Base-by-base conservation (phyloP, 2,113 vertebrate genomes). In the Chaenocephalus aceratus region DNA sequence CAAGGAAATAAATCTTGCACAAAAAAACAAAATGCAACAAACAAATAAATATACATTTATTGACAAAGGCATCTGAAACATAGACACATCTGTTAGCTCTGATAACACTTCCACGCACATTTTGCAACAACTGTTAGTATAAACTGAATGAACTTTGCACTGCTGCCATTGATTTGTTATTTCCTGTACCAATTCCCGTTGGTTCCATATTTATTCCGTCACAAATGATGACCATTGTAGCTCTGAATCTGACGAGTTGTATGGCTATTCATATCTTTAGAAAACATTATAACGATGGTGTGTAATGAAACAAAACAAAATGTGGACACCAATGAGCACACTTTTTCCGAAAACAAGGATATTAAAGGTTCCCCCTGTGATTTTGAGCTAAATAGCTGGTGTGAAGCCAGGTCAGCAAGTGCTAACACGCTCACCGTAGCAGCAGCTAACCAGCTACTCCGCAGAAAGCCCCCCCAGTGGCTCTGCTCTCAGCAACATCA, bases 141-240 rank as follows among this genome's bases (percentile, higher is more conserved):
- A 41, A 68, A 54, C 6, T 41, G 18, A 54, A 21, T 21, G 11
- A 36, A 67, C 51, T 54, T 41, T 57, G 54, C 4, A 7, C 56
- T 21, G 13, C 58, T 16, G 46, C 2, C 46, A 41, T 16, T 44
- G 49, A 7, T 45, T 53, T 23, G 11, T 13, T 48, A 12, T 48
- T 54, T 68, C 66, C 76, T 69, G 68, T 52, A 72, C 63, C 62
- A 69, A 41, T 41, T 41, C 36, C 70, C 74, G 72, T 77, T 83
- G 58, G 21, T 14, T 52, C 58, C 67, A 56, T 83, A 76, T 77
- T 66, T 77, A 41, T 69, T 57, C 80, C 72, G 76, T 76, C 72
- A 68, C 9, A n/a, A 36, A 61, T 64, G 18, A 61, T 64, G 18
- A 58, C 58, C 21, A 61, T 6, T 12, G 36, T 13, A n/a, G 52